A percentile compares a stretch with the other conserved stretches of the same genome.
phyloP scores from a whole-genome alignment of 2,113 vertebrate species.

The Xiphophorus couchianus region DNA sequence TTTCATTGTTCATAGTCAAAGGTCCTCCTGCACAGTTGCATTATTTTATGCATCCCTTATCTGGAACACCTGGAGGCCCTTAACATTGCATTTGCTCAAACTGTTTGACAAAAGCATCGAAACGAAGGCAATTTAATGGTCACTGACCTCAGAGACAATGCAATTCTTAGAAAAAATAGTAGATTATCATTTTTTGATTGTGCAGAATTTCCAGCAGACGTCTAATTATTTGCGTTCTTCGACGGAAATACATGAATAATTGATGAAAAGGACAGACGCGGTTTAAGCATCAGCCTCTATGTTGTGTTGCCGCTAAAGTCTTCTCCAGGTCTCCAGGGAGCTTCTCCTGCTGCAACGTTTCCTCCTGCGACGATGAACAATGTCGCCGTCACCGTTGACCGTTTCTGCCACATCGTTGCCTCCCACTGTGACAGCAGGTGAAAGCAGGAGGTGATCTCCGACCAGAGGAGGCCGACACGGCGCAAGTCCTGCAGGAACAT shows the following conservation, averaged over 20 bases:
- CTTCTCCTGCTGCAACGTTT: too few species aligned
- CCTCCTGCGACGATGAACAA: not conserved
- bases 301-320: not conserved
- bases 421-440: not conserved
- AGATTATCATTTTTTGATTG: not conserved
- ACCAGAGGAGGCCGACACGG: constrained; percentile 25
- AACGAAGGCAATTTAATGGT: not conserved
- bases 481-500: constrained; percentile 46
- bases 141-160: not conserved
- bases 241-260: not conserved
- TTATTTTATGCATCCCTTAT: not conserved
- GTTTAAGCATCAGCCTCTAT: not conserved
- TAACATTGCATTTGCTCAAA: not conserved
- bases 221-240: not conserved
- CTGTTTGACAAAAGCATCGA: not conserved
- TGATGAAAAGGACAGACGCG: not conserved
- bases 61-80: not conserved
- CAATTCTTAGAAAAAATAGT: not conserved
- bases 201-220: not conserved
- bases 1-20: not conserved
- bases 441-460: constrained; percentile 11
- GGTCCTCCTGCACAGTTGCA: not conserved
- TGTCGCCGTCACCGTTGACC: constrained; percentile 5
- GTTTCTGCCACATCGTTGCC: not conserved
- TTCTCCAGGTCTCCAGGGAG: not conserved